Conservation (phyloP, 64 coral and sea anemone genomes). For the Catalaphyllia jardinei region DNA sequence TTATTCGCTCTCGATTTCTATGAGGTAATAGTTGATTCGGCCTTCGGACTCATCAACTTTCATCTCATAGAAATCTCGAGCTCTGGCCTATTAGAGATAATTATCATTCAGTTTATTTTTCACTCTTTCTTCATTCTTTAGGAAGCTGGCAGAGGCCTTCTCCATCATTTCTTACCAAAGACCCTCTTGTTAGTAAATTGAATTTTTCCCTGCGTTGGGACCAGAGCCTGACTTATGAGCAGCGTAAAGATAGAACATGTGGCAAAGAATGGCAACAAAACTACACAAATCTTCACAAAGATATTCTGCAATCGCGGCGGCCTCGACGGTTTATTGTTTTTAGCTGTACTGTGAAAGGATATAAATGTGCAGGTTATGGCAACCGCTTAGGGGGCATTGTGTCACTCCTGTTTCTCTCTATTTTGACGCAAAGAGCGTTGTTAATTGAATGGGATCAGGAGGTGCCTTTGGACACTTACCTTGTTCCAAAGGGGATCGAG, state of each 20-base stretch:
- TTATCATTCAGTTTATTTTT: too few relatives aligned
- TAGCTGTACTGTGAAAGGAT: slow-evolving; percentile 16
- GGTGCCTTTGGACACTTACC: not conserved
- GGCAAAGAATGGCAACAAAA: slow-evolving; percentile 31
- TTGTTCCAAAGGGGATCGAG: slow-evolving; percentile 14
- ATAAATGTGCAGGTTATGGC: slow-evolving; percentile 50
- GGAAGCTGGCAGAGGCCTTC: not conserved
- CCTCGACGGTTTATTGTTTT: slow-evolving; percentile 31
- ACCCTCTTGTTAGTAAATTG: not conserved
- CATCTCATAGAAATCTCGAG: too few relatives aligned
- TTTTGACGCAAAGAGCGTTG: slow-evolving; percentile 49
- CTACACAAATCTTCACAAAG: slow-evolving; percentile 47
- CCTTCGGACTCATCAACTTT: too few relatives aligned
- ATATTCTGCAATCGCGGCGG: slow-evolving; percentile 14
- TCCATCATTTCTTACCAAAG: not conserved
- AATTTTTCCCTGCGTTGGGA: not conserved
- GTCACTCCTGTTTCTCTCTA: slow-evolving; percentile 39
- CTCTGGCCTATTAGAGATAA: too few relatives aligned
- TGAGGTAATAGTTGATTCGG: too few relatives aligned
- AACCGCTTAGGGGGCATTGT: slow-evolving; percentile 35
- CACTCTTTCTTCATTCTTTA: too few relatives aligned
- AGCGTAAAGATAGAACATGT: slow-evolving; percentile 6
- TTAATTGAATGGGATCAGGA: slow-evolving; percentile 43
- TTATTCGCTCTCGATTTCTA: too few relatives aligned
- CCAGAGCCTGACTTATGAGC: not conserved